Evolutionary conservation across 2,797 vertebrate species (phyloP).

Genomic region (Macrochelys suwanniensis): DNA sequence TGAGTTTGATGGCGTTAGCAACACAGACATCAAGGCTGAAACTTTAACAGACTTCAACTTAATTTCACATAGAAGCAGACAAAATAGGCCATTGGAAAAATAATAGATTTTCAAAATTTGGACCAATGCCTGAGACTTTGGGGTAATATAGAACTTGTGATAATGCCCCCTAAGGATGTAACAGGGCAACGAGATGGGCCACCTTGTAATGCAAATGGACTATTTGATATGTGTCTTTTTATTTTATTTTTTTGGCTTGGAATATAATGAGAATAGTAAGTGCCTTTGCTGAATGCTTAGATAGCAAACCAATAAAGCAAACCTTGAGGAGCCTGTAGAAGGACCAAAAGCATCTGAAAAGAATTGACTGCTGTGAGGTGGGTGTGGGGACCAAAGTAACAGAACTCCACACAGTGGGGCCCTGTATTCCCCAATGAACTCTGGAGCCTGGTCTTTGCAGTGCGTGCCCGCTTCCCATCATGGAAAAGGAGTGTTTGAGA

Average conservation of each 20-base stretch:
- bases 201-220: background rate
- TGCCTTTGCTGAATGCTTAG: background rate
- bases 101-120: background rate
- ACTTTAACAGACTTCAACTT: background rate
- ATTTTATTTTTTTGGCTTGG: background rate
- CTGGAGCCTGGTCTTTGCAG: background rate
- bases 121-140: background rate
- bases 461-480: fast-evolving
- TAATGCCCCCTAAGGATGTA: background rate
- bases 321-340: background rate
- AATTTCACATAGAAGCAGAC: background rate
- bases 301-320: background rate
- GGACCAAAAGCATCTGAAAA: background rate
- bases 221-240: background rate
- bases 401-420: background rate
- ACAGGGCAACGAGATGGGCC: background rate
- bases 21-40: background rate
- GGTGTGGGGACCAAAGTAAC: background rate
- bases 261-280: background rate
- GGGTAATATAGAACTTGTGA: background rate
- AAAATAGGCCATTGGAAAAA: background rate
- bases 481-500: background rate
- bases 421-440: background rate
- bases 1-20: background rate
- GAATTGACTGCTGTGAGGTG: background rate